These are phyloP conservation scores for Drosophila sordidula DNA, from an alignment of 2,888 invertebrate species.

Conservation along the genomic window DNA sequence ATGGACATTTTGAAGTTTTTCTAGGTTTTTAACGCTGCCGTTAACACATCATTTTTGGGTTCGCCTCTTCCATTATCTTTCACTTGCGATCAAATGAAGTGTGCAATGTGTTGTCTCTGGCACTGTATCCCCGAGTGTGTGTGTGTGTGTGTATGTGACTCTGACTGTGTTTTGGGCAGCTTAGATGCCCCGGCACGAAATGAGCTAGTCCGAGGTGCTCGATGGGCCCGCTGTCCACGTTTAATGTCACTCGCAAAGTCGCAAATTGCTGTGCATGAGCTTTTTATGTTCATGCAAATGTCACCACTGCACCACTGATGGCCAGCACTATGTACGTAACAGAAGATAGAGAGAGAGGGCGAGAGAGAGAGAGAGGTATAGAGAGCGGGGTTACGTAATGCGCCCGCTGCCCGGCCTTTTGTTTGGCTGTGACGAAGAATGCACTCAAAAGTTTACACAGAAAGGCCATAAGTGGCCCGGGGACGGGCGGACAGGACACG, in stretches of 20 bases:
- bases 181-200: constrained; percentile 55
- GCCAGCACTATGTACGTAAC: constrained; percentile 28
- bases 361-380: not conserved
- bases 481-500: constrained; percentile 6
- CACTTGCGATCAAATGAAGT: constrained; percentile 82
- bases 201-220: constrained; percentile 46
- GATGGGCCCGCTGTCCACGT: constrained; percentile 67
- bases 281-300: constrained; percentile 82
- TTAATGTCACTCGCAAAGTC: constrained; percentile 82
- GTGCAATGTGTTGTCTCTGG: constrained; percentile 65
- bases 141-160: constrained; percentile 8
- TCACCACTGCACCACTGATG: constrained; percentile 71
- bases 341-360: not conserved
- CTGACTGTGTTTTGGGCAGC: constrained; percentile 17
- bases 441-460: constrained; percentile 80
- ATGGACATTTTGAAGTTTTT: constrained; percentile 17
- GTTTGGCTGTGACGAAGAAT: constrained; percentile 77
- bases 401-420: constrained; percentile 66
- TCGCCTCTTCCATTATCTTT: constrained; percentile 70
- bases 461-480: constrained; percentile 74
- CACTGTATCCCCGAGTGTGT: not conserved
- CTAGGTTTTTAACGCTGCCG: constrained; percentile 72
- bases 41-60: constrained; percentile 76
- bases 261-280: constrained; percentile 83
- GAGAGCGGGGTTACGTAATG: constrained; percentile 55